Base-by-base conservation (phyloP, 2,113 vertebrate genomes). In the Aptenodytes patagonicus region DNA sequence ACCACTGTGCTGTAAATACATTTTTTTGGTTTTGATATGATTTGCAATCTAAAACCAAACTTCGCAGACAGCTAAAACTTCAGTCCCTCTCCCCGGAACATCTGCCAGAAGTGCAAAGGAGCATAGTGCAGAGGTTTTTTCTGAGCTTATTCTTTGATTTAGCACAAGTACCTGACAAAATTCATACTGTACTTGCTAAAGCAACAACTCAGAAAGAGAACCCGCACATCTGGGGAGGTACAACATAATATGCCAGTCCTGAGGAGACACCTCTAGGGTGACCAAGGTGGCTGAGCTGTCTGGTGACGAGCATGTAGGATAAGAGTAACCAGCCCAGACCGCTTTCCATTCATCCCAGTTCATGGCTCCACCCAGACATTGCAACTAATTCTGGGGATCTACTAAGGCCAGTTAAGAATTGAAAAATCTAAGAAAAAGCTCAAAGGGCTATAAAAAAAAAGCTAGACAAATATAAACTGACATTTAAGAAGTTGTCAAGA, bases 261-360 rank as follows among this genome's bases (percentile, higher is more conserved):
- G 17, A 75, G 42, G 13, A 89, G 21, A 55, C 7, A 77, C 4
- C 13, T 54, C 5, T 3, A 76, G 32, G 4, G 3, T 72, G 17
- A 80, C 7, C 6, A 68, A 76, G 11, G 7, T 55, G 31, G 13
- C 17, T 60, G 7, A 60, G 40, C 1, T 88, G 8, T 10, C 13
- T 61, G 12, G 9, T 66, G 31, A 36, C 0, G 0, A 28, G 14
- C 4, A 49, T 1, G 6, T 18, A 57, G 18, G 6, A n/a, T 55
- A 65, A 71, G 18, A 92, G 10, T 15, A 83, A 76, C 22, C 36
- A 49, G 12, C 4, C 21, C 31, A 44, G 42, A 72, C 2, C 1
- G 1, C 19, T 82, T 82, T 71, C 4, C 1, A 14, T 52, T 82
- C 5, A 1, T 51, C 5, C 11, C 8, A 32, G 7, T 25, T 65